phyloP scores from a whole-genome alignment of 1,140 invertebrate species.

The Drosophila sulfurigaster region DNA sequence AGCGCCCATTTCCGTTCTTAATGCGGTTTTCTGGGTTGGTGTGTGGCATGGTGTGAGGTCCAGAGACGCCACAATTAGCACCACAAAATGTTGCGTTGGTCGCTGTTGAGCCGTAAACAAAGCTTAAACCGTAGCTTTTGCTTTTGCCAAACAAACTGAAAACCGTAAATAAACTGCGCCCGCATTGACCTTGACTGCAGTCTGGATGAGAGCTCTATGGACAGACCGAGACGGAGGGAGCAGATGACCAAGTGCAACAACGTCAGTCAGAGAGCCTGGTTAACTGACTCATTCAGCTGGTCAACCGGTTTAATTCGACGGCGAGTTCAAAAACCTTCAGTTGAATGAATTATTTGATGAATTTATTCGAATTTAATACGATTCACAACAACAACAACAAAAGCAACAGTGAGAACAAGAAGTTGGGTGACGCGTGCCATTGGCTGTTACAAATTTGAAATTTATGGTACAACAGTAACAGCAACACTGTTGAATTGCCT shows the following conservation, averaged over 20 bases:
- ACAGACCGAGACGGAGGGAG: neutral
- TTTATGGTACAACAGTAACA: constrained; percentile 3
- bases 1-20: constrained; percentile 76
- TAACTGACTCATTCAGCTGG: constrained; percentile 42
- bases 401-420: neutral
- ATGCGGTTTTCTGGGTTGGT: constrained; percentile 44
- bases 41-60: constrained; percentile 20
- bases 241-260: constrained; percentile 30
- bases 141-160: constrained; percentile 40
- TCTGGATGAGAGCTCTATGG: neutral
- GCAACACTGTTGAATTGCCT: neutral
- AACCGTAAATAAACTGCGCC: constrained; percentile 63
- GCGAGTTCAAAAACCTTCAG: constrained; percentile 66
- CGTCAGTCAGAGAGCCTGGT: constrained; percentile 4
- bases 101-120: constrained; percentile 58
- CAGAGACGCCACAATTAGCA: constrained; percentile 66
- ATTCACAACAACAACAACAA: constrained; percentile 3
- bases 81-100: constrained; percentile 27
- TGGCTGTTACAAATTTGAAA: constrained; percentile 34
- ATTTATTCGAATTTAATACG: constrained; percentile 66
- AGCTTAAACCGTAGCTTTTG: constrained; percentile 39
- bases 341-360: constrained; percentile 52
- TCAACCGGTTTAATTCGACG: constrained; percentile 41
- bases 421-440: constrained; percentile 54
- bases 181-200: constrained; percentile 62